phyloP scores from a whole-genome alignment of 2,797 vertebrate genomes.

The Serranus cabrilla region DNA sequence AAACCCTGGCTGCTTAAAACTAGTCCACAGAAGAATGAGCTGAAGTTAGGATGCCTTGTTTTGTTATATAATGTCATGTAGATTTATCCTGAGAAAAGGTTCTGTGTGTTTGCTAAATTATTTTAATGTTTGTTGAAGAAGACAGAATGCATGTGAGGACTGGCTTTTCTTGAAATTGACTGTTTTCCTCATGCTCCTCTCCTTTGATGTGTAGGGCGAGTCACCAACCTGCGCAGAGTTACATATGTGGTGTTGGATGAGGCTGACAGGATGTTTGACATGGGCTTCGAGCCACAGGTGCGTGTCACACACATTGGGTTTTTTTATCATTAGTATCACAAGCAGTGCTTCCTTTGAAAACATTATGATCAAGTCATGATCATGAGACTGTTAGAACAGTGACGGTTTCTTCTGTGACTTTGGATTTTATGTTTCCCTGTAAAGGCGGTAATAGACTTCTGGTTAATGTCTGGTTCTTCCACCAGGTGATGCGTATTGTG shows the following conservation, averaged over 20 bases:
- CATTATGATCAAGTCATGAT: no score
- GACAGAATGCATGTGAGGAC: slow-evolving; percentile 51
- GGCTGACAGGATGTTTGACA: slow-evolving; percentile 99
- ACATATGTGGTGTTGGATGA: slow-evolving; percentile 98
- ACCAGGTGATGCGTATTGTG: slow-evolving; percentile 98
- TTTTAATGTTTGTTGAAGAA: slow-evolving; percentile 54
- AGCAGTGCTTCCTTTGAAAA: no score
- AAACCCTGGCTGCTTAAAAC: slow-evolving; percentile 68
- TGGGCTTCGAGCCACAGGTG: slow-evolving; percentile 99
- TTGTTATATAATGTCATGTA: slow-evolving; percentile 44
- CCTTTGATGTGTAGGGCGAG: slow-evolving; percentile 88
- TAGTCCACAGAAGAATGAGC: slow-evolving; percentile 24
- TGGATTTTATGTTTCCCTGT: no score
- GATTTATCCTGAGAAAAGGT: slow-evolving; percentile 1
- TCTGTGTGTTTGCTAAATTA: slow-evolving; percentile 34
- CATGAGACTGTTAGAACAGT: no score
- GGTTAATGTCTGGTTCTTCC: background rate
- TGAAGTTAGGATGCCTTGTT: slow-evolving; percentile 37
- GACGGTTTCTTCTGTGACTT: no score
- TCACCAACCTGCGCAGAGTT: slow-evolving; percentile 95
- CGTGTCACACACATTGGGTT: background rate
- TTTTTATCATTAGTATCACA: no score
- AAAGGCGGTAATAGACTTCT: background rate
- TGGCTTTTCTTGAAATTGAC: slow-evolving; percentile 55
- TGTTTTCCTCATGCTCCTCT: slow-evolving; percentile 39